Percentiles rank a stretch among this genome's conserved stretches.
These are phyloP conservation scores for Adelges cooleyi DNA, from an alignment of 1,140 invertebrate genomes.

Conservation along the genomic window DNA sequence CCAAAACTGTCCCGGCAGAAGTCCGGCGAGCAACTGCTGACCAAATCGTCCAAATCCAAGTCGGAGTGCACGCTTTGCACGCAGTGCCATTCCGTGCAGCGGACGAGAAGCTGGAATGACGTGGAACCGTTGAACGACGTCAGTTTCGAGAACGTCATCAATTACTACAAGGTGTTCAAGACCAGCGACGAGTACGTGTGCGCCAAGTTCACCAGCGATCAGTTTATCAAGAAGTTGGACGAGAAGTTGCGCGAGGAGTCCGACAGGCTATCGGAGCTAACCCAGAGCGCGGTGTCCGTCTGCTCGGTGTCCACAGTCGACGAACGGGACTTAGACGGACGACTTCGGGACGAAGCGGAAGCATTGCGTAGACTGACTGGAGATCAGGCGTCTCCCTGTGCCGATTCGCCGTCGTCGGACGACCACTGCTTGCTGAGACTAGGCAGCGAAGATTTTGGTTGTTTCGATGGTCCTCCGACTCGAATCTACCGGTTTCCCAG, in stretches of 20 bases:
- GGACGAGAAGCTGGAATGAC: constrained; percentile 10
- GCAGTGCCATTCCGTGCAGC: constrained; percentile 3
- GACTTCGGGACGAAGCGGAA: not conserved
- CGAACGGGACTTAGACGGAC: not conserved
- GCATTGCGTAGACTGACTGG: not conserved
- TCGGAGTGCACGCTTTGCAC: not conserved
- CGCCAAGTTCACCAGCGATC: not conserved
- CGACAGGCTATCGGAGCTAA: not conserved
- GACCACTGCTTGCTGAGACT: not conserved
- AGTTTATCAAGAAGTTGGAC: not conserved
- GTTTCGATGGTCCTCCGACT: constrained; percentile 14
- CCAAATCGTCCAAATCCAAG: not conserved
- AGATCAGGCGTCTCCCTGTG: not conserved
- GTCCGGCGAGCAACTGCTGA: not conserved
- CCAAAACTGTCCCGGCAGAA: not conserved
- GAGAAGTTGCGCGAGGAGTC: constrained; percentile 1
- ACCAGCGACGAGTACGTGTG: not conserved
- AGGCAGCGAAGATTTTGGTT: constrained; percentile 22
- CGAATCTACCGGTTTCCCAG: constrained; percentile 30
- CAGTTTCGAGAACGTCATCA: constrained; percentile 18
- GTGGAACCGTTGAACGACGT: constrained; percentile 14
- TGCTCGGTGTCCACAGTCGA: not conserved
- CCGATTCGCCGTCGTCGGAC: not conserved
- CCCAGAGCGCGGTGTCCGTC: not conserved
- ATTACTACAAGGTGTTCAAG: constrained; percentile 17